Percentiles rank a stretch among this genome's conserved stretches.
Evolutionary conservation across 1,140 invertebrate species (phyloP).

Genomic region (Glossosoma conforme): DNA sequence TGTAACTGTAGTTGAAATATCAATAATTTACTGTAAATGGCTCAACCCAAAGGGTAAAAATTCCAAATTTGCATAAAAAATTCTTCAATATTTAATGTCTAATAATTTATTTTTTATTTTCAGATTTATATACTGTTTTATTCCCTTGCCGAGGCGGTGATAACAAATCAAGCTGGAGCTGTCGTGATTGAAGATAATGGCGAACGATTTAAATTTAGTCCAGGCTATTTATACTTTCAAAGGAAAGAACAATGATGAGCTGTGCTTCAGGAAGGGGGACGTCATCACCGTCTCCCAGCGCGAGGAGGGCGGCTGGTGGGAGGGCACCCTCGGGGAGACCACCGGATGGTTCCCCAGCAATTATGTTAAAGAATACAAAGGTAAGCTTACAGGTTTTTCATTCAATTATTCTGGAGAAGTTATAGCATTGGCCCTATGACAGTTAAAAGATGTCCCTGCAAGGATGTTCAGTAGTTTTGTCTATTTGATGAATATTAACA

Average conservation of each 20-base stretch:
- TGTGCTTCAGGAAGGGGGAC: slow-evolving; percentile 95
- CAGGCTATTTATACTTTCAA: slow-evolving; percentile 90
- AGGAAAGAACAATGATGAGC: slow-evolving; percentile 94
- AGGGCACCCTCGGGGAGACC: slow-evolving; percentile 89
- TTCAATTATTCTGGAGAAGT: too few relatives aligned
- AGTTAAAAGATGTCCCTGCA: too few relatives aligned
- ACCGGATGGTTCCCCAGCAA: slow-evolving; percentile 99
- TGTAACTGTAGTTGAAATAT: too few relatives aligned
- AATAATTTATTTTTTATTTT: slow-evolving; percentile 8
- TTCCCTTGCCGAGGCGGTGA: slow-evolving; percentile 7
- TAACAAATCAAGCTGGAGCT: slow-evolving; percentile 1
- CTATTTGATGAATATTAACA: too few relatives aligned
- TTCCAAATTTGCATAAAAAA: not conserved
- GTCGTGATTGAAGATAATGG: slow-evolving; percentile 37
- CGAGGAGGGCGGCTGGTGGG: slow-evolving; percentile 96
- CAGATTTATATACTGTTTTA: slow-evolving; percentile 13
- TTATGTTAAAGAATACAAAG: slow-evolving; percentile 88
- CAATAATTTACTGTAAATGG: too few relatives aligned
- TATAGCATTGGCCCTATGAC: too few relatives aligned
- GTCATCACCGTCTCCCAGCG: slow-evolving; percentile 91
- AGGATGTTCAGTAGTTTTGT: too few relatives aligned
- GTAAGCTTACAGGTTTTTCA: too few relatives aligned
- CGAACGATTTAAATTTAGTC: slow-evolving; percentile 66
- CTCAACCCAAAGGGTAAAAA: too few relatives aligned
- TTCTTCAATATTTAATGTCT: not conserved